A percentile compares a stretch with the other conserved stretches of the same genome.
Evolutionary conservation across 2,888 invertebrate species (phyloP).

Genomic region (Macroteleia sp.): DNA sequence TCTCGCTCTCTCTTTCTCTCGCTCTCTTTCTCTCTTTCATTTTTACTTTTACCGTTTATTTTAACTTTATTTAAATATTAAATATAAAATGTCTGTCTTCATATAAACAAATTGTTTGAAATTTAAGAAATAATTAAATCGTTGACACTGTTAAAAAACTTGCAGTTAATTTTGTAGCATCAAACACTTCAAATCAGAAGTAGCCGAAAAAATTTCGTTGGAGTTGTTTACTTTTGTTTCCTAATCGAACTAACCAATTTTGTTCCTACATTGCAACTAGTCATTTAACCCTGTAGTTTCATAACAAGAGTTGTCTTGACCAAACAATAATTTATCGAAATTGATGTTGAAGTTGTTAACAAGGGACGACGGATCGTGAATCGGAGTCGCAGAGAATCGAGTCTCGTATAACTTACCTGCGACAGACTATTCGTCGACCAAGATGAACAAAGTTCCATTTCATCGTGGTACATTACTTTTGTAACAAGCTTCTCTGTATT

Average conservation of each 20-base stretch:
- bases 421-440: neutral
- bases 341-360: conserved; percentile 29
- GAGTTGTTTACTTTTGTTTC: no score
- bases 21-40: conserved; percentile 20
- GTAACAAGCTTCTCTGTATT: conserved; percentile 11
- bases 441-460: conserved; percentile 15
- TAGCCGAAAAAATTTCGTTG: no score
- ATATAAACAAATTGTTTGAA: no score
- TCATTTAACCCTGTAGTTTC: neutral
- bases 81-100: no score
- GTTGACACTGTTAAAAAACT: no score
- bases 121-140: no score
- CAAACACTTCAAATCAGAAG: no score
- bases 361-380: conserved; percentile 11
- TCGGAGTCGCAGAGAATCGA: neutral
- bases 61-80: conserved; percentile 23
- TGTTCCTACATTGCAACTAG: no score
- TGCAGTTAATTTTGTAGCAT: no score
- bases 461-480: conserved; percentile 17
- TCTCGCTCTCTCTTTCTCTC: conserved; percentile 32
- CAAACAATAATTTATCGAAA: conserved; percentile 25
- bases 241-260: no score
- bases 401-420: conserved; percentile 15
- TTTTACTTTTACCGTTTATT: neutral
- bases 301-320: neutral